Evolutionary conservation across 2,797 vertebrate genomes (phyloP).

Genomic region (Selene dorsalis): DNA sequence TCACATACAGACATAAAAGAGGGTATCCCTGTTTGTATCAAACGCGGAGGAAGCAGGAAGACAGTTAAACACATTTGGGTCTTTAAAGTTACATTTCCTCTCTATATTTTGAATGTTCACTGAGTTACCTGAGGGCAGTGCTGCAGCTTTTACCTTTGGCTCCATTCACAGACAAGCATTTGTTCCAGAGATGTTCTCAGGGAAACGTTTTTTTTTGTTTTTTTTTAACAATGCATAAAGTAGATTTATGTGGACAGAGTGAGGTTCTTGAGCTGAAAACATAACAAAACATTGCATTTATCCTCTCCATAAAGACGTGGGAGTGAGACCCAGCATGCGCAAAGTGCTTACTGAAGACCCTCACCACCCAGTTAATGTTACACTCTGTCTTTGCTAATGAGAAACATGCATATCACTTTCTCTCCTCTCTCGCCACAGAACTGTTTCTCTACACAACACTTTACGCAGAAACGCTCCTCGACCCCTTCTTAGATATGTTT

Average conservation of each 20-base stretch:
- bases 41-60: background rate
- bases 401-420: conserved; percentile 35
- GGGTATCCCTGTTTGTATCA: background rate
- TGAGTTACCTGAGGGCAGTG: background rate
- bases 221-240: conserved; percentile 16
- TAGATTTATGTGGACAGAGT: conserved; percentile 22
- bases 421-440: conserved; percentile 19
- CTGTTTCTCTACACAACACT: background rate
- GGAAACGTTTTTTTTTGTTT: background rate
- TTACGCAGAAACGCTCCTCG: conserved; percentile 21
- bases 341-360: conserved; percentile 31
- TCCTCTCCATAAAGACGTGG: conserved; percentile 15
- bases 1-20: background rate
- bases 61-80: background rate
- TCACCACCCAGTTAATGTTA: conserved; percentile 32
- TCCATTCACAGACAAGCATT: conserved; percentile 26
- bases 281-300: conserved; percentile 35
- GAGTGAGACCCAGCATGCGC: conserved; percentile 39
- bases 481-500: conserved; percentile 34
- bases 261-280: conserved; percentile 25
- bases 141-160: conserved; percentile 4
- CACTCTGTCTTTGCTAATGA: conserved; percentile 26
- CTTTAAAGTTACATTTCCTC: conserved; percentile 8
- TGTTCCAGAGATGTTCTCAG: conserved; percentile 8
- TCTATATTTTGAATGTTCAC: conserved; percentile 17